A percentile compares a stretch with the other conserved stretches of the same genome.
Evolutionary conservation across 2,888 invertebrate species (phyloP).

Genomic region (Pocota personata): DNA sequence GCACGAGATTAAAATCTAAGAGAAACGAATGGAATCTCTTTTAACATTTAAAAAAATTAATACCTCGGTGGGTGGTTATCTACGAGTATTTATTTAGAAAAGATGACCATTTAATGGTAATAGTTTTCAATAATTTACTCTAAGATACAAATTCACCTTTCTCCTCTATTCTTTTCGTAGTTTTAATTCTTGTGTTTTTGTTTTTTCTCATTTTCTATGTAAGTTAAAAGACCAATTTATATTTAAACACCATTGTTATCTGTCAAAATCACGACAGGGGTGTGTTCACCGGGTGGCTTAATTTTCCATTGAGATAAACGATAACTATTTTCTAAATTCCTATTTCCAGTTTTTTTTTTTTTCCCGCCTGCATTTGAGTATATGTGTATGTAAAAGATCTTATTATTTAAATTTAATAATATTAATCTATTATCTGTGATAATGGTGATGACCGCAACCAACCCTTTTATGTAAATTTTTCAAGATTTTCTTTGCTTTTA

Average conservation of each 20-base stretch:
- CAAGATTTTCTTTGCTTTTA: not conserved
- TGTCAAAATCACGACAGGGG: conserved; percentile 37
- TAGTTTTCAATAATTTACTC: not conserved
- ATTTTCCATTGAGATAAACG: conserved; percentile 50
- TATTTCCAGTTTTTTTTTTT: conserved; percentile 3
- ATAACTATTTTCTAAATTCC: conserved; percentile 32
- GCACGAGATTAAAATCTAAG: too few relatives aligned
- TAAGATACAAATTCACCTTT: not conserved
- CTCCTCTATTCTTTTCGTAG: not conserved
- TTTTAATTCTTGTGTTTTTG: not conserved
- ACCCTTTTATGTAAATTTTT: conserved; percentile 58
- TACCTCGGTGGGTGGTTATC: too few relatives aligned
- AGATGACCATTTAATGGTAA: not conserved
- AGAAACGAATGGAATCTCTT: too few relatives aligned
- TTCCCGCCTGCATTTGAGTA: conserved; percentile 8
- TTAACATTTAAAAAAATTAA: not conserved
- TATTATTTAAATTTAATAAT: conserved; percentile 49
- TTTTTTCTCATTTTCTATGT: not conserved
- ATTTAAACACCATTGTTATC: conserved; percentile 57
- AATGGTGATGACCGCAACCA: conserved; percentile 31
- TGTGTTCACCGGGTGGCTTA: conserved; percentile 33
- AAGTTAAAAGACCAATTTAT: conserved; percentile 43
- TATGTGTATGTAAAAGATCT: conserved; percentile 24
- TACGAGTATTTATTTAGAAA: not conserved
- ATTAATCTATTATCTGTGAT: conserved; percentile 59